phyloP scores from a whole-genome alignment of 2,113 vertebrate species.

The Apistogramma diplotaenia region DNA sequence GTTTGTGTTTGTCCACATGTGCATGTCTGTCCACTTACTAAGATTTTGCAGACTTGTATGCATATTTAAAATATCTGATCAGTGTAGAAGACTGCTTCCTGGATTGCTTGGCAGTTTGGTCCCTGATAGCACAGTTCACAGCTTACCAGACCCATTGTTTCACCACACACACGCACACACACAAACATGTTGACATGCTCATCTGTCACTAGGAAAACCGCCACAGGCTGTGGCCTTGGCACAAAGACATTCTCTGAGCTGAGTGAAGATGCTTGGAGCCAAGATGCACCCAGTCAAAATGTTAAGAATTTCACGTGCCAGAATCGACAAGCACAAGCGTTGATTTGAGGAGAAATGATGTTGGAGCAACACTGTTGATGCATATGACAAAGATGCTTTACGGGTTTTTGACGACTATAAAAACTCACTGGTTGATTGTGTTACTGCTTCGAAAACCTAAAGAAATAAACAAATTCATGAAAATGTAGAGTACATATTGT shows the following conservation, averaged over 20 bases:
- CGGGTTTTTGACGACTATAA: constrained; percentile 17
- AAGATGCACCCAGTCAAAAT: constrained; percentile 79
- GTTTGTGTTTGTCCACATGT: neutral
- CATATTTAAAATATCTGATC: constrained; percentile 1
- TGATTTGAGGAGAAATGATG: constrained; percentile 74
- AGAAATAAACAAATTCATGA: neutral
- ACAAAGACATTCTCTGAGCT: constrained; percentile 77
- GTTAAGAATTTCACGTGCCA: constrained; percentile 77
- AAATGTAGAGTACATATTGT: neutral
- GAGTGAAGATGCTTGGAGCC: constrained; percentile 76
- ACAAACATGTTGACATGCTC: constrained; percentile 76
- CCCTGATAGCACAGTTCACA: constrained; percentile 58
- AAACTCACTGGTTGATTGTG: neutral
- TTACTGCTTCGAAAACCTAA: neutral
- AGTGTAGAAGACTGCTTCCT: constrained; percentile 26
- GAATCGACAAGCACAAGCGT: constrained; percentile 71
- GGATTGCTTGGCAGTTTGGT: constrained; percentile 31
- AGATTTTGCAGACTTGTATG: constrained; percentile 3
- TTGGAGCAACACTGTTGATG: constrained; percentile 49
- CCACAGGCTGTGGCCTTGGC: constrained; percentile 79
- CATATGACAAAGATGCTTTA: constrained; percentile 3
- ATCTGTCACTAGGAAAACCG: constrained; percentile 78
- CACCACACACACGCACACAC: constrained; percentile 31
- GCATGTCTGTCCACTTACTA: neutral
- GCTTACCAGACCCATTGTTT: constrained; percentile 66